Evolutionary conservation across 2,888 invertebrate species (phyloP), one percentile per base, ranked within the genome.

Genomic region (Caenorhabditis sp.): DNA sequence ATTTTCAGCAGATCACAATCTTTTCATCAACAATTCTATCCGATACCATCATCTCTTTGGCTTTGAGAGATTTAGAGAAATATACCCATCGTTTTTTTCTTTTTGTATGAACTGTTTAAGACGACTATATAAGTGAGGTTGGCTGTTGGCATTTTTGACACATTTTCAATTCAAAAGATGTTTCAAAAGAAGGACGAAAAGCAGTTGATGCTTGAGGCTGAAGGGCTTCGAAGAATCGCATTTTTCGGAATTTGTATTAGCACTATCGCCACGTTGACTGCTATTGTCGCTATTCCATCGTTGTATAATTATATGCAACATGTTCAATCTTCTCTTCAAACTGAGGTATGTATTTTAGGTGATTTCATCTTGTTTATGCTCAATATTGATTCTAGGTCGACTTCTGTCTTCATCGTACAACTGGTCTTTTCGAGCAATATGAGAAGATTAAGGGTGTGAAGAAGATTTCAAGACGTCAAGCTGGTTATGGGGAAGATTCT

Each of bases 251-350:
- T 83, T 57, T 76, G 81, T 69, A 81, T 83, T 62, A 81, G 81
- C 68, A 86, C 86, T 10, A 80, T 87, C 21, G 85, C 87, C 20
- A 84, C 84, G 7, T 63, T 86, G 57, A 84, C 85, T 14, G 84
- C 84, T 59, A 83, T 84, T 59, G 80, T 87, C 14, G 81, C 83
- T 60, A 80, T 87, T 54, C 87, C 87, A 21, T 81, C 85, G 67
- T 76, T 87, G 52, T 87, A 86, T 81, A 85, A 81, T 73, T 87
- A 87, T 78, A 83, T 87, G 76, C 85, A 85, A 58, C 78, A 81
- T 63, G 84, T 87, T 8, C 86, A 86, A 67, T 81, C 84, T 20
- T 76, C 83, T 10, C 79, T 87, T n/a, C 84, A 84, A 65, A 83
- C 81, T 27, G 85, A 85, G 80, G 77, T 85, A 23, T 38, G 63